phyloP scores from a whole-genome alignment of 2,797 vertebrate species.

The Amblyraja radiata region DNA sequence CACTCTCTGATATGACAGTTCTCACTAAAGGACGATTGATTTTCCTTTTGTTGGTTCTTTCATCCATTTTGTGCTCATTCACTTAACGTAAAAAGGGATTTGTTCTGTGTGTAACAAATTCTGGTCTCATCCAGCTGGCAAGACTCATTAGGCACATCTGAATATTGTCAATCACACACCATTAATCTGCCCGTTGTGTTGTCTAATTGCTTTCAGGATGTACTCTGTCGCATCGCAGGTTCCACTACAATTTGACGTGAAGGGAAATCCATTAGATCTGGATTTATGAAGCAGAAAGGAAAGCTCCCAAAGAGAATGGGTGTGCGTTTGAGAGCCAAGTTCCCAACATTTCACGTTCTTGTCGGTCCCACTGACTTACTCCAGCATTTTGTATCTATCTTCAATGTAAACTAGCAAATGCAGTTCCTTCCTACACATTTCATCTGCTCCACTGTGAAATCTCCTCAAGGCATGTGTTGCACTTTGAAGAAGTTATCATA shows the following conservation, averaged over 20 bases:
- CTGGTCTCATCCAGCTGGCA: background rate
- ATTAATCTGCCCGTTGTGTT: background rate
- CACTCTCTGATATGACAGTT: background rate
- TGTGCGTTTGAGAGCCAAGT: no score
- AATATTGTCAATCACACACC: slow-evolving; percentile 20
- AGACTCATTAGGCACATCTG: slow-evolving; percentile 16
- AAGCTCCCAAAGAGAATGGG: background rate
- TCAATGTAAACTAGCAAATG: no score
- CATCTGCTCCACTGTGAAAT: no score
- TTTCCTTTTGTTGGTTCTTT: background rate
- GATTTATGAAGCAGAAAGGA: background rate
- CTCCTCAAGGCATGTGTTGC: no score
- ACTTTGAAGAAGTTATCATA: no score
- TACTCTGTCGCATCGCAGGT: background rate
- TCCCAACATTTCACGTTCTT: no score
- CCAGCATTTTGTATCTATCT: no score
- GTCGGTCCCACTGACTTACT: no score
- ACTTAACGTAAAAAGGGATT: background rate
- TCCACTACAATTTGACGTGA: background rate
- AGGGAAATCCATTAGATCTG: background rate
- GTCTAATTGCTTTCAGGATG: background rate
- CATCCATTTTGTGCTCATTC: background rate
- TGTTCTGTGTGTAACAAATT: slow-evolving; percentile 15
- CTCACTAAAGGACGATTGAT: background rate
- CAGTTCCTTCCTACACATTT: no score